phyloP scores from a whole-genome alignment of 2,113 vertebrate genomes.

The Xyrauchen texanus region DNA sequence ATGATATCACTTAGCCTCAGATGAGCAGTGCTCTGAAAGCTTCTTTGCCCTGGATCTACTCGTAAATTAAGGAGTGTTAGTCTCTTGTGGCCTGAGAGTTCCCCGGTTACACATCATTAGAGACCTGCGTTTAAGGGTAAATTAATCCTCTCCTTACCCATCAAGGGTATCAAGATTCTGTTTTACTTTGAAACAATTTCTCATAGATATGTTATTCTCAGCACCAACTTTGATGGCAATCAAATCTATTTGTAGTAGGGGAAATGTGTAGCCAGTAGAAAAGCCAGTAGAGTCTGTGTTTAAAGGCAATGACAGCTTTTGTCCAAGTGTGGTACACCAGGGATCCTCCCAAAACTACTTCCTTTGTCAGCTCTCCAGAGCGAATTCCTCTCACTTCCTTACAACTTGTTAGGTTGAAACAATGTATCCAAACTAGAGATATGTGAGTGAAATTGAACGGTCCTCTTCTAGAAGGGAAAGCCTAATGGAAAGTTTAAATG shows the following conservation, averaged over 20 bases:
- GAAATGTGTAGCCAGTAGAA: too few relatives aligned
- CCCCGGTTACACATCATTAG: conserved; percentile 33
- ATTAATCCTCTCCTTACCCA: conserved; percentile 34
- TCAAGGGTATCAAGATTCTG: conserved; percentile 13
- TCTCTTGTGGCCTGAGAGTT: background rate
- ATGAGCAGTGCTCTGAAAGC: conserved; percentile 25
- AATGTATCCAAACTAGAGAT: background rate
- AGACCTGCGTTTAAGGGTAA: conserved; percentile 44
- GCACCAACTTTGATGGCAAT: background rate
- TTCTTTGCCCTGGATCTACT: conserved; percentile 19
- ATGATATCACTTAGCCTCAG: conserved; percentile 36
- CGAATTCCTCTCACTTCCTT: conserved; percentile 34
- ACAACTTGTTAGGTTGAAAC: background rate
- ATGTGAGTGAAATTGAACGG: background rate
- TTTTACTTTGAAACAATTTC: background rate
- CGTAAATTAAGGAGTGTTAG: conserved; percentile 41
- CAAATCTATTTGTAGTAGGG: background rate
- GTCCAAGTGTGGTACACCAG: conserved; percentile 41
- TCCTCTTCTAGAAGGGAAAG: background rate
- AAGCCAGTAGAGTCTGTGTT: background rate
- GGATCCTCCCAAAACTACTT: conserved; percentile 28
- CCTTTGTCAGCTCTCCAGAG: background rate
- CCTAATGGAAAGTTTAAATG: conserved; percentile 9
- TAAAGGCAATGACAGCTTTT: conserved; percentile 12
- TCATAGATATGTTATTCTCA: background rate